Base-by-base conservation (phyloP, 2,888 invertebrate species). In the Zonitis immaculata region DNA sequence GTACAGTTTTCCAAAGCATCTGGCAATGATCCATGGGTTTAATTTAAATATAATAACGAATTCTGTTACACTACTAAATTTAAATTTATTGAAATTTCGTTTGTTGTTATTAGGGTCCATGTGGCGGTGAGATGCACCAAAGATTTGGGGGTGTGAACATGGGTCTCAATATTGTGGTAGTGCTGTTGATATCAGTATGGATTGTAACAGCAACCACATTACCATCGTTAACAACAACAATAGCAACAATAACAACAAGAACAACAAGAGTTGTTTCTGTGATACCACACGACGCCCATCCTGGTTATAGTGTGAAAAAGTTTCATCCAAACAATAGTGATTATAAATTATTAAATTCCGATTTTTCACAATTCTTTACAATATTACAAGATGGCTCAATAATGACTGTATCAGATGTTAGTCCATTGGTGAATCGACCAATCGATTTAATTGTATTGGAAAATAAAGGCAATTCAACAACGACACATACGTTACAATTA, bases 341-440 rank as follows among this genome's bases (percentile, higher is more conserved):
- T 58, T 87, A 83, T 72, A 82, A 81, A 59, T 79, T 89, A 61
- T 77, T 91, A 67, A 89, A 91, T 68, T 89, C 88, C 46, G 89
- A 88, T 59, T 90, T 85, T 73, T 87, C 89, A 44, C 85, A 89
- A 62, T 93, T 87, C 76, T 94, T 95, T 76, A 89, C 94, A 8
- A 86, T 94, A 61, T 82, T 94, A 52, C 86, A 88, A 62, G 89
- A 92, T 74, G 94, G 94, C 47, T 83, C 92, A 51, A 86, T 95
- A 52, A 95, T 94, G 92, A 93, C 93, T 43, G 93, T 91, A 22
- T 86, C 90, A 32, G 91, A 92, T 70, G 81, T 94, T 39, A 84
- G 86, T 48, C 89, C 91, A 11, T 77, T 94, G 56, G 84, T 91
- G 55, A 87, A 92, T 73, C 83, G 85, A 61, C 89, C 90, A 0